Evolutionary conservation across 2,113 vertebrate genomes (phyloP).

Genomic region (Sturnira hondurensis): DNA sequence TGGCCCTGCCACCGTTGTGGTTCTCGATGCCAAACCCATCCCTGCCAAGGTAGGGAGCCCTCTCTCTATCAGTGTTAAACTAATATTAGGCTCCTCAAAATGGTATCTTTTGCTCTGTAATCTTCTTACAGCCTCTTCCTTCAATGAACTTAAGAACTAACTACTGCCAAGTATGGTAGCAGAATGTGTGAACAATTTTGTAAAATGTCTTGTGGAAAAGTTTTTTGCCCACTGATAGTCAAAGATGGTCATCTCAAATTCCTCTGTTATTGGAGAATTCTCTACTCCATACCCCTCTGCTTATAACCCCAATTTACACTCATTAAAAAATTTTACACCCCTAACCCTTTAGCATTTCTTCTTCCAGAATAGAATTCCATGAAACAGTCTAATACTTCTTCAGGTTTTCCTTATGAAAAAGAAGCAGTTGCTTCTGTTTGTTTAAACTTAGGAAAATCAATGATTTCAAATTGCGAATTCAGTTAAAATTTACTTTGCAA

Average conservation of each 20-base stretch:
- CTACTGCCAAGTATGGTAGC: neutral
- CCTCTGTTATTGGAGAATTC: neutral
- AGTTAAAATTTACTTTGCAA: conserved; percentile 69
- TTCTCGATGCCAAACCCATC: neutral
- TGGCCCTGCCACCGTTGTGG: neutral
- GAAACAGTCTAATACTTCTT: neutral
- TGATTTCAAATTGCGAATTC: conserved; percentile 64
- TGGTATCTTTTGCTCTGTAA: neutral
- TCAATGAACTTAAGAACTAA: neutral
- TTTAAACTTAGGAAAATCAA: conserved; percentile 72
- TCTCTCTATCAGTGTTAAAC: neutral
- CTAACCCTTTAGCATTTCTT: neutral
- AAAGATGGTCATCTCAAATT: neutral
- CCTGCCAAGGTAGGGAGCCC: neutral
- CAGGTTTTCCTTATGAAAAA: conserved; percentile 44
- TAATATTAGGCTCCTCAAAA: neutral
- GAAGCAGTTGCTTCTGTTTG: conserved; percentile 60
- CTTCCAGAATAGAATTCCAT: neutral
- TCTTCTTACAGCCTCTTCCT: neutral
- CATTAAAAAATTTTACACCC: neutral
- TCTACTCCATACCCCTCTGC: neutral
- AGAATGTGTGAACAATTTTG: neutral
- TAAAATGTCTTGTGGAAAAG: neutral
- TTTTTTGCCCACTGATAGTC: neutral
- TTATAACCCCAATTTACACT: neutral